Conservation (phyloP, 2,888 invertebrate genomes). For the Drosophila borborema region DNA sequence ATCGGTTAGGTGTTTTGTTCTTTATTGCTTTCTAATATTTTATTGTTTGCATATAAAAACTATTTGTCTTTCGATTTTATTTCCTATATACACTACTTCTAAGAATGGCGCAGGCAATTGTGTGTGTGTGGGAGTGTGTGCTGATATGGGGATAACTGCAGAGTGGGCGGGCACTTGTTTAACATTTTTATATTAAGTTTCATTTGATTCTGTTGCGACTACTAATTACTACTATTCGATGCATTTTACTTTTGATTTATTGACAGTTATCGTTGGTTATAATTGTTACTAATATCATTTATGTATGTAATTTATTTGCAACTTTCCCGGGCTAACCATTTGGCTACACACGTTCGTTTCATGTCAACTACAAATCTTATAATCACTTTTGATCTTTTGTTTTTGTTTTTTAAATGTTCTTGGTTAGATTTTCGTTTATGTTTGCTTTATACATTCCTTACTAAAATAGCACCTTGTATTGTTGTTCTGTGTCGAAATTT, state of each 20-base stretch:
- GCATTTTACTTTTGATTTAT: constrained; percentile 79
- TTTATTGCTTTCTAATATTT: constrained; percentile 67
- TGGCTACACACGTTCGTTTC: constrained; percentile 27
- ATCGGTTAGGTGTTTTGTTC: constrained; percentile 43
- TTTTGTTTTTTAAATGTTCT: constrained; percentile 44
- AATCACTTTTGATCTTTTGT: constrained; percentile 54
- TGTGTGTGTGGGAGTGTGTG: constrained; percentile 23
- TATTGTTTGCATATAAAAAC: constrained; percentile 78
- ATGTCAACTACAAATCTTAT: constrained; percentile 43
- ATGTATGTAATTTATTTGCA: constrained; percentile 47
- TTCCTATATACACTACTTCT: constrained; percentile 72
- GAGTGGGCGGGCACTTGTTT: neutral
- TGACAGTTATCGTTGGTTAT: constrained; percentile 80
- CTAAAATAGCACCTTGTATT: constrained; percentile 80
- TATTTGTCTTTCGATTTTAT: constrained; percentile 55
- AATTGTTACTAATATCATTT: constrained; percentile 44
- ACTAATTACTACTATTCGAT: constrained; percentile 72
- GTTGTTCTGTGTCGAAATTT: constrained; percentile 64
- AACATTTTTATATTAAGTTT: constrained; percentile 20
- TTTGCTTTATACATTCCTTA: constrained; percentile 57
- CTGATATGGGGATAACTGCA: neutral
- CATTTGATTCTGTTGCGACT: constrained; percentile 67
- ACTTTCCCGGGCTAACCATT: constrained; percentile 38
- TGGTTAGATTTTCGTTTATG: constrained; percentile 28
- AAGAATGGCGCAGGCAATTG: constrained; percentile 56